Base-by-base conservation (phyloP, 1,140 invertebrate genomes). In the Drosophila sturtevanti region DNA sequence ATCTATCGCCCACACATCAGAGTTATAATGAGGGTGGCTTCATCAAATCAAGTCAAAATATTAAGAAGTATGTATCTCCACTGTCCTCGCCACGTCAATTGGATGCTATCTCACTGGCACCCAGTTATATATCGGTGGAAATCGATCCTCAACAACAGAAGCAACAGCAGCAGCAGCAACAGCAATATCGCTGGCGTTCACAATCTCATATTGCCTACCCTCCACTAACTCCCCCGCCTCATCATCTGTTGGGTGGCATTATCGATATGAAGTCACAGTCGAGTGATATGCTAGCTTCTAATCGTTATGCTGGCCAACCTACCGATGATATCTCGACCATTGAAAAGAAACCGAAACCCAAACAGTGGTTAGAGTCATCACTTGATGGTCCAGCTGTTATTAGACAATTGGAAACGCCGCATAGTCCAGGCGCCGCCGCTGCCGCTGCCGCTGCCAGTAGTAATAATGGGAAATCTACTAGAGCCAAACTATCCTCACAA, bases 311-410 rank as follows among this genome's bases (percentile, higher is more conserved):
- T 0, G 71, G 71, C 9, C 79, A 69, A 5, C 74, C 79, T 16
- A n/a, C 4, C 6, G 90, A 91, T 51, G 90, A 91, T 71, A 86
- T 91, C 48, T 91, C 87, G 0, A 77, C 67, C 41, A 80, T 77
- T 18, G 84, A 87, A 21, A 87, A 87, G 69, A 87, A 89, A 22
- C 35, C 91, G 16, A 93, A 93, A 77, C 81, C 92, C 60, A 93
- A 92, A 79, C 92, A 92, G 87, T 92, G 90, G 92, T 64, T 92
- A 62, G 93, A 93, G 76, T 93, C 93, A 0, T 93, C 93, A 12
- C 70, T 93, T 21, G 93, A 93, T 72, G 92, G 92, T 7, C 93
- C 93, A 0, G 79, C 84, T 21, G 80, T 92, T 6, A 90, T 92
- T 14, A 77, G 90, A 21, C 73, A 87, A 58, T 66, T 89, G 11